Evolutionary conservation across 2,113 vertebrate species (phyloP).

Genomic region (Eidolon helvum): DNA sequence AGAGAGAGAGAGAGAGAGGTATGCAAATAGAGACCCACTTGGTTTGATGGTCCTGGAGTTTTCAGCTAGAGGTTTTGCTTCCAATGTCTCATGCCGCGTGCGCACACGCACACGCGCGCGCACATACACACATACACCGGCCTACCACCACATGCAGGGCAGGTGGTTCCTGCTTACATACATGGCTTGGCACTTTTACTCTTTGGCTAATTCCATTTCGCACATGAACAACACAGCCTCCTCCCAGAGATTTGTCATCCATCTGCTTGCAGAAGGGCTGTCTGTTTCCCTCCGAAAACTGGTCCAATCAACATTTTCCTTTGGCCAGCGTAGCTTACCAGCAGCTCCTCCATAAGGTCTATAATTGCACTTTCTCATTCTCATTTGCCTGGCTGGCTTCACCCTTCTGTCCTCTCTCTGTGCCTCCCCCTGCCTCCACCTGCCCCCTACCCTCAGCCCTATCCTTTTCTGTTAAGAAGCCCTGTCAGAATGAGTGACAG

Average conservation of each 20-base stretch:
- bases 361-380: conserved; percentile 1
- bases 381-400: not conserved
- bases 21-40: not conserved
- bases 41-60: not conserved
- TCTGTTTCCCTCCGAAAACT: conserved; percentile 50
- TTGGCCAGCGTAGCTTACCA: conserved; percentile 55
- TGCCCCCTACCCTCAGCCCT: not conserved
- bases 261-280: conserved; percentile 63
- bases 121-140: fast-evolving
- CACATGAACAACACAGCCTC: conserved; percentile 57
- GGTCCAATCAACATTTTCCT: conserved; percentile 38
- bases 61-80: not conserved
- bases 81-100: not conserved
- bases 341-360: conserved; percentile 50
- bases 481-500: conserved; percentile 40
- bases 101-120: not conserved
- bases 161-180: conserved; percentile 75
- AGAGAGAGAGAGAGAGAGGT: too few relatives aligned
- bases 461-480: not conserved
- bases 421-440: fast-evolving
- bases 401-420: not conserved
- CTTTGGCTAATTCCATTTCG: conserved; percentile 71
- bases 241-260: conserved; percentile 51
- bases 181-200: conserved; percentile 61
- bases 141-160: conserved; percentile 29